A percentile compares a stretch with the other conserved stretches of the same genome.
Conservation (phyloP, 2,113 vertebrate species). For the Larimichthys polyactis region DNA sequence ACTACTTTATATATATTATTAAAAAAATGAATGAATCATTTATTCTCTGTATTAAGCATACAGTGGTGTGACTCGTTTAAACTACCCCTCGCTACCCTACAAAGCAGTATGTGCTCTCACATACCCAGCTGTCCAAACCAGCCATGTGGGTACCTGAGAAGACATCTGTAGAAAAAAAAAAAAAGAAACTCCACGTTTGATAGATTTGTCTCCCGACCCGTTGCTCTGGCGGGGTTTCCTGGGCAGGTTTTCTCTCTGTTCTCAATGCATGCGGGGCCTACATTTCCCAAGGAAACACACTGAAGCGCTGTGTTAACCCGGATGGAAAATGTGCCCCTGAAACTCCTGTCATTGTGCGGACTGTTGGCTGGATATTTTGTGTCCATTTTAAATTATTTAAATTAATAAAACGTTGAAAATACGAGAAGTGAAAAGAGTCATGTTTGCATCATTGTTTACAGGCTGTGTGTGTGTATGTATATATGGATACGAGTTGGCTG, state of each 20-base stretch:
- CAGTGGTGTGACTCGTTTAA: slow-evolving; percentile 44
- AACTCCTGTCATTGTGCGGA: slow-evolving; percentile 70
- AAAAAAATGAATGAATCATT: background rate
- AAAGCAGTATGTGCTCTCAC: slow-evolving; percentile 47
- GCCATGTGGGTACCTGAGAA: slow-evolving; percentile 50
- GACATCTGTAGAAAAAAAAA: slow-evolving; percentile 9
- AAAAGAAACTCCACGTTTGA: slow-evolving; percentile 45
- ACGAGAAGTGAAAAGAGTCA: slow-evolving; percentile 58
- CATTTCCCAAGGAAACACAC: slow-evolving; percentile 79
- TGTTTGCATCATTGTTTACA: slow-evolving; percentile 7
- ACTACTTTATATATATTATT: slow-evolving; percentile 23
- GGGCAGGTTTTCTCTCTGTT: slow-evolving; percentile 67
- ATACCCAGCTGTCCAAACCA: slow-evolving; percentile 28
- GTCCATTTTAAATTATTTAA: slow-evolving; percentile 87
- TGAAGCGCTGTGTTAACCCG: slow-evolving; percentile 64
- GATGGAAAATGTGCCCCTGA: slow-evolving; percentile 73
- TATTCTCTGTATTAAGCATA: slow-evolving; percentile 52
- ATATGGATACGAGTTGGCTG: slow-evolving; percentile 2
- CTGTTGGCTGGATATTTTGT: slow-evolving; percentile 77
- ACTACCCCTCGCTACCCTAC: slow-evolving; percentile 32
- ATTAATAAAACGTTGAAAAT: slow-evolving; percentile 83
- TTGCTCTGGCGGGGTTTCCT: slow-evolving; percentile 57
- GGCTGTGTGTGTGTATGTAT: background rate
- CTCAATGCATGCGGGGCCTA: slow-evolving; percentile 67
- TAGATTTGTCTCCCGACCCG: slow-evolving; percentile 42